Base-by-base conservation (phyloP, 1,140 invertebrate genomes). In the Olivierus martensii region DNA sequence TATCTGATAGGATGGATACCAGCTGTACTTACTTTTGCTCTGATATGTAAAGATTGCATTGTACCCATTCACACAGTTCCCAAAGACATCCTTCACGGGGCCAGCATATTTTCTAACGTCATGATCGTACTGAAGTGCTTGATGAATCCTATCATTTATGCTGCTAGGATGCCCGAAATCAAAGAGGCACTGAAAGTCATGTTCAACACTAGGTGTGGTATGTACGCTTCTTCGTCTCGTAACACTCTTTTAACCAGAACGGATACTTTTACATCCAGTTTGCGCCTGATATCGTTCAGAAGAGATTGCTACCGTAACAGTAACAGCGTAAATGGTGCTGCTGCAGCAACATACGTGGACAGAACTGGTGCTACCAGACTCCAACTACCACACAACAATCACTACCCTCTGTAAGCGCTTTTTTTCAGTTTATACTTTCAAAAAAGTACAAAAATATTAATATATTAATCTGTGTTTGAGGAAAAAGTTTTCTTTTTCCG, bases 131-230 rank as follows among this genome's bases (percentile, higher is more conserved):
- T 78, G 18, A 82, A 82, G 60, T 77, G 77, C 17, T 60, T 80
- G 12, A 69, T 75, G 18, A 79, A 82, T 66, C 79, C 80, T 0
- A 76, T 81, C 42, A 80, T 82, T 22, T 83, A 82, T 60, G 77
- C 79, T 3, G 73, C 78, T 1, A 64, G 81, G 46, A 80, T 82
- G 73, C 71, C 72, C 18, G 78, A 81, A 53, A 77, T 79, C 41
- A 73, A 59, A 22, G 34, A 35, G n/a, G 58, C 60, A 0, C 49
- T 61, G 7, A 50, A 36, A 12, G 15, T 45, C 1, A 60, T 61
- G 36, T 52, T 44, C 36, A 21, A 28, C 41, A 51, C 46, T 2
- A 51, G 45, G n/a, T 55, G 53, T 37, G 53, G 49, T 19, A 17
- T 34, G 34, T 17, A 36, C 1, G 14, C 22, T 5, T 6, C 39